These are phyloP conservation scores for Galeopterus variegatus DNA, from an alignment of 2,113 vertebrate species.

Conservation along the genomic window DNA sequence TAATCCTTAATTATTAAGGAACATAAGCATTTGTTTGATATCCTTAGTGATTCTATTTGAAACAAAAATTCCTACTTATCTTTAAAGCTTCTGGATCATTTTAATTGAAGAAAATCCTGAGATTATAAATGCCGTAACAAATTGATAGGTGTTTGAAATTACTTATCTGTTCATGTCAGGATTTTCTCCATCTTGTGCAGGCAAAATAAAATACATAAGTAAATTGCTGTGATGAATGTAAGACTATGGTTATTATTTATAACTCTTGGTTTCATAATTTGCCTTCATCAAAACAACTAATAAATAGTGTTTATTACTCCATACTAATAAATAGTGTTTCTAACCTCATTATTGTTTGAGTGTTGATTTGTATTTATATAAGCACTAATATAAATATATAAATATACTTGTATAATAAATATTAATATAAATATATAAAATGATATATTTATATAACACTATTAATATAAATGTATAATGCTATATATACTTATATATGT, in stretches of 20 bases:
- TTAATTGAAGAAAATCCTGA: constrained; percentile 49
- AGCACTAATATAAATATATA: not conserved
- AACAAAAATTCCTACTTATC: constrained; percentile 12
- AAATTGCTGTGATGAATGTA: not conserved
- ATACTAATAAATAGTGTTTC: no score
- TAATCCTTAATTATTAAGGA: constrained; percentile 37
- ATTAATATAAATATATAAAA: not conserved
- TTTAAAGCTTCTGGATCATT: constrained; percentile 43
- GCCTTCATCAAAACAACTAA: constrained; percentile 44
- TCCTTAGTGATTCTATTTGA: constrained; percentile 25
- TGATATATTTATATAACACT: not conserved
- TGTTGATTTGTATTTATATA: constrained; percentile 50
- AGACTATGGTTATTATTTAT: constrained; percentile 33
- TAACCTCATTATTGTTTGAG: not conserved
- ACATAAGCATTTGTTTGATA: not conserved
- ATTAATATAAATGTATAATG: not conserved
- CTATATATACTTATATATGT: not conserved
- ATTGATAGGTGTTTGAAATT: constrained; percentile 50
- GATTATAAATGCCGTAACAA: constrained; percentile 28
- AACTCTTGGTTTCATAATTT: constrained; percentile 65
- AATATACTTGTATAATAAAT: not conserved
- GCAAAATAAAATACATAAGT: constrained; percentile 63
- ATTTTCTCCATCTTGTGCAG: constrained; percentile 29
- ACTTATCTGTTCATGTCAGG: not conserved
- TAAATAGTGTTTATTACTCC: no score